Conservation (phyloP, 64 coral and sea anemone species). For the Actinia tenebrosa region DNA sequence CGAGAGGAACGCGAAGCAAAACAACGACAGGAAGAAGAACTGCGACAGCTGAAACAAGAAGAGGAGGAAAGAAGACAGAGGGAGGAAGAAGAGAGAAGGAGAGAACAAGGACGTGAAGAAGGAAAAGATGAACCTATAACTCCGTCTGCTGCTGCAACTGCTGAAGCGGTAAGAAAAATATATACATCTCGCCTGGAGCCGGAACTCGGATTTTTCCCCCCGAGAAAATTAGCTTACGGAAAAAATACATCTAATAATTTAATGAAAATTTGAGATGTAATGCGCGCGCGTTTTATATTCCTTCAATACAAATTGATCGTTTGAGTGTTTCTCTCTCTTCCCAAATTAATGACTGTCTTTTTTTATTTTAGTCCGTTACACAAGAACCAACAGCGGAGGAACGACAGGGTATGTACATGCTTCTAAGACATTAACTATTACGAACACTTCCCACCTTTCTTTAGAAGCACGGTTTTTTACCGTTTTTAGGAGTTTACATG, state of each 20-base stretch:
- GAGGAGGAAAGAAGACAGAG: conserved; percentile 61
- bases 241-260: no score
- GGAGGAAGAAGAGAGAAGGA: conserved; percentile 50
- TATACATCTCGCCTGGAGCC: no score
- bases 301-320: no score
- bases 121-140: background rate
- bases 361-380: background rate
- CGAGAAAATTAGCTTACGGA: no score
- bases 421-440: no score
- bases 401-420: background rate
- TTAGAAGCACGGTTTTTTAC: no score
- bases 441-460: no score
- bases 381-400: conserved; percentile 25
- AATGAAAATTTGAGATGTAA: no score
- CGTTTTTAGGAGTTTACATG: no score
- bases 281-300: no score
- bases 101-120: conserved; percentile 24
- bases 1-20: conserved; percentile 74
- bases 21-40: conserved; percentile 71
- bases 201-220: no score
- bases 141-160: conserved; percentile 5
- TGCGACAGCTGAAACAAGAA: conserved; percentile 42
- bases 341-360: background rate
- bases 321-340: no score
- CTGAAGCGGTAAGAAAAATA: background rate